Evolutionary conservation across 1,140 invertebrate species (phyloP), one percentile per base, ranked within the genome.

Genomic region (Trachymyrmex cornetzi): DNA sequence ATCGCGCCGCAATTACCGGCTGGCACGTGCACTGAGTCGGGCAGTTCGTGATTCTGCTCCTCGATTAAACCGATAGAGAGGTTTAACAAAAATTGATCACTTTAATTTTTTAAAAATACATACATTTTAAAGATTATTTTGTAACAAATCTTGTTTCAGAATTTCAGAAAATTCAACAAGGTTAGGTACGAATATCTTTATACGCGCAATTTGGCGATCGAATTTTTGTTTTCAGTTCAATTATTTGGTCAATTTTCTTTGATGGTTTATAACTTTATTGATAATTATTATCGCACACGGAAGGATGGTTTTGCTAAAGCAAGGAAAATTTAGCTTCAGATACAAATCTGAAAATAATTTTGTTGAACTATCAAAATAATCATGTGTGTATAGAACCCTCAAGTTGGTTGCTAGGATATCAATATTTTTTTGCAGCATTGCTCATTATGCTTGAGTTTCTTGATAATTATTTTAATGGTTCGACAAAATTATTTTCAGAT

Each of bases 1-100:
- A 77, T 44, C 74, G 44, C 53, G 61, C 34, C 50, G 74, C 84
- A 79, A 79, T 79, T 79, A 79, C 63, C 4, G 82, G 19, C 44
- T 2, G 44, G 61, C 75, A 53, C 82, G 82, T 48, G 82, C 72
- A 61, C 4, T 14, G 34, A 30, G 80, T 48, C 55, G 69, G 3
- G 57, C 63, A 84, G n/a, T 27, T 19, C 9, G 19, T 61, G 71
- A 74, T 74, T 59, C 22, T 30, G 30, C 30, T 59, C 55, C 11
- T 84, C 14, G n/a, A 48, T 6, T 48, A 48, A 50, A 24, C 44
- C 38, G 3, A 30, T 22, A 67, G 12, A 67, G n/a, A 44, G 16
- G 14, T n/a, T 14, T 22, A 22, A 77, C 14, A 69, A 69, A 69
- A 69, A 48, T 69, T 16, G 3, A 27, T 69, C n/a, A 2, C 9